A percentile compares a stretch with the other conserved stretches of the same genome.
These are phyloP conservation scores for Cairina moschata DNA, from an alignment of 2,113 vertebrate species.

Conservation along the genomic window DNA sequence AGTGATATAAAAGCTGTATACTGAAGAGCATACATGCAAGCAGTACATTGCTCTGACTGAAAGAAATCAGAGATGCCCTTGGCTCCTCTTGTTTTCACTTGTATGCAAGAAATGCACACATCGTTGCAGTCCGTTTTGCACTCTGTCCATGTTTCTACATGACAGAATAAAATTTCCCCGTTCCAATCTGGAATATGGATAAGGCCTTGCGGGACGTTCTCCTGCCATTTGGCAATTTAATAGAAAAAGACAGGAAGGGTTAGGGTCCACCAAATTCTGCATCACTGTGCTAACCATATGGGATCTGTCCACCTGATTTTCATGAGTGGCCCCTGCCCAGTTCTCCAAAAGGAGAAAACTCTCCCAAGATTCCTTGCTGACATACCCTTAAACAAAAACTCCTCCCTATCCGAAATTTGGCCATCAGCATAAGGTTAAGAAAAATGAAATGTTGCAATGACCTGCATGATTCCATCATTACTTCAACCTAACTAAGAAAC, in stretches of 20 bases:
- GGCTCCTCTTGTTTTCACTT: constrained; percentile 17
- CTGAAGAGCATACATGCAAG: background rate
- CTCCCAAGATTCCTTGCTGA: background rate
- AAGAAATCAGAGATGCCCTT: background rate
- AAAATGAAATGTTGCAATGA: constrained; percentile 35
- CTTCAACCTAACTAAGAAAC: constrained; percentile 18
- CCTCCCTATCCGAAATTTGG: background rate
- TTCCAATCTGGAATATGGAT: constrained; percentile 49
- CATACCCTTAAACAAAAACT: background rate
- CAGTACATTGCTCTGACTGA: background rate
- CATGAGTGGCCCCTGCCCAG: background rate
- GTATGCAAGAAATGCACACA: constrained; percentile 32
- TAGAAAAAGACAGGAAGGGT: constrained; percentile 14
- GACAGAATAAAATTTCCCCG: constrained; percentile 43
- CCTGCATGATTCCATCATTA: background rate
- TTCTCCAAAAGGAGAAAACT: background rate
- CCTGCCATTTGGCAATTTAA: constrained; percentile 31
- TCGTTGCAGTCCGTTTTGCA: constrained; percentile 16
- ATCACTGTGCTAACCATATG: background rate
- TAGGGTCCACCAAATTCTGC: background rate
- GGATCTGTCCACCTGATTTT: background rate
- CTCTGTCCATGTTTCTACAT: constrained; percentile 31
- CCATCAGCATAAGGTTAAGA: constrained; percentile 26
- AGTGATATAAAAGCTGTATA: background rate
- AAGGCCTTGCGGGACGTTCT: background rate